Base-by-base conservation (phyloP, 1,140 invertebrate species). In the Amphibalanus amphitrite region DNA sequence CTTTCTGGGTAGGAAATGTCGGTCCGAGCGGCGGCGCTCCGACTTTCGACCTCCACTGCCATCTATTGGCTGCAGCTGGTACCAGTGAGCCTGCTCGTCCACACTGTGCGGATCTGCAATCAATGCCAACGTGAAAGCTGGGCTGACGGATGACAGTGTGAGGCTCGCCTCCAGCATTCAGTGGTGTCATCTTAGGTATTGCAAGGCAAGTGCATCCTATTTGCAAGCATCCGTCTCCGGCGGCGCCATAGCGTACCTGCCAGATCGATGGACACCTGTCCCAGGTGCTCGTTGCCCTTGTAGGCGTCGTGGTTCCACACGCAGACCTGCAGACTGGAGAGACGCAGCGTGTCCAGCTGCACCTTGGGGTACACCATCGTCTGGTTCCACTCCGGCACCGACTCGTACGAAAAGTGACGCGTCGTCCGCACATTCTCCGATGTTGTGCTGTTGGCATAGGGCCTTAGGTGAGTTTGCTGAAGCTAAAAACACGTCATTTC, bases 311-410 rank as follows among this genome's bases (percentile, higher is more conserved):
- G 86, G 77, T 87, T 85, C 85, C 85, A 86, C 6, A 85, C 84
- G 1, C 84, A 84, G 29, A 88, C 80, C 77, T 87, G 86, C 40
- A 87, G 77, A 69, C 81, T 82, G 70, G 83, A 82, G 70, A 81
- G 79, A 69, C 80, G 77, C 6, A 87, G 76, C 65, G 86, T 83
- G 25, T 81, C 78, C 3, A 78, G 74, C n/a, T 80, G 77, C 13
- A 87, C 76, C 72, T 83, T 79, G 72, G 82, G 82, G 78, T 86
- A 87, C 10, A 86, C 83, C 75, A 87, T 82, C 0, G 84, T 85
- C 77, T 87, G 85, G 75, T 87, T 84, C 86, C 86, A 87, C 75
- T 86, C 83, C 1, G 86, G 86, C 72, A 83, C 81, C 69, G 81
- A 78, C 28, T 80, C 84, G 67, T 81, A 81, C 0, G 81, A 78